phyloP scores from a whole-genome alignment of 2,888 invertebrate species.

The Sturmia bella region DNA sequence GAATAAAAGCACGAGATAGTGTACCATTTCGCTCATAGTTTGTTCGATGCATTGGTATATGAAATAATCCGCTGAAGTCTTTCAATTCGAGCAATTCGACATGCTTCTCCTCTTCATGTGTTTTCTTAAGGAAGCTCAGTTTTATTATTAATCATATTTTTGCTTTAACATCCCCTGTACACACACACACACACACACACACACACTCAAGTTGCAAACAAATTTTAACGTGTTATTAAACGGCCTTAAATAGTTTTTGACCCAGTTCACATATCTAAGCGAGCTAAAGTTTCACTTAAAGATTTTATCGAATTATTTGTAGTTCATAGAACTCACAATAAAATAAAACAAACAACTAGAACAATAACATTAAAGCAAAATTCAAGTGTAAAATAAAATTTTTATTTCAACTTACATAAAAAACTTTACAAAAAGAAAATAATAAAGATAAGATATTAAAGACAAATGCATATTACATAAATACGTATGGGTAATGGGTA shows the following conservation, averaged over 20 bases:
- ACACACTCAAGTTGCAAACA: neutral
- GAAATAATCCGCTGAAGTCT: no score
- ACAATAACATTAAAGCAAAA: constrained; percentile 49
- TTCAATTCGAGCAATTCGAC: no score
- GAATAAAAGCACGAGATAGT: no score
- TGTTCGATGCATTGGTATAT: no score
- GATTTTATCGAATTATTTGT: constrained; percentile 31
- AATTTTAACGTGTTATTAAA: neutral
- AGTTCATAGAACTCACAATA: constrained; percentile 53
- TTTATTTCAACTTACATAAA: constrained; percentile 22
- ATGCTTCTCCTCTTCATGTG: no score
- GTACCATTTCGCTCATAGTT: no score
- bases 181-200: no score
- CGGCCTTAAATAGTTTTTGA: neutral
- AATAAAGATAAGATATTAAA: neutral
- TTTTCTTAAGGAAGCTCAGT: no score
- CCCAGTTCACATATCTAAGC: neutral
- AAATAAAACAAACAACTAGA: constrained; percentile 20
- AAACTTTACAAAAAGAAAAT: constrained; percentile 3
- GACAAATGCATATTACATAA: neutral
- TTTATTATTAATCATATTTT: no score
- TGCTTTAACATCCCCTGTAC: no score
- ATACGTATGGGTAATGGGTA: neutral
- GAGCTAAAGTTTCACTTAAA: constrained; percentile 2
- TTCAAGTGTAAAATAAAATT: constrained; percentile 24